Evolutionary conservation across 2,113 vertebrate species (phyloP), one percentile per base, ranked within the genome.

Genomic region (Hoplias malabaricus): DNA sequence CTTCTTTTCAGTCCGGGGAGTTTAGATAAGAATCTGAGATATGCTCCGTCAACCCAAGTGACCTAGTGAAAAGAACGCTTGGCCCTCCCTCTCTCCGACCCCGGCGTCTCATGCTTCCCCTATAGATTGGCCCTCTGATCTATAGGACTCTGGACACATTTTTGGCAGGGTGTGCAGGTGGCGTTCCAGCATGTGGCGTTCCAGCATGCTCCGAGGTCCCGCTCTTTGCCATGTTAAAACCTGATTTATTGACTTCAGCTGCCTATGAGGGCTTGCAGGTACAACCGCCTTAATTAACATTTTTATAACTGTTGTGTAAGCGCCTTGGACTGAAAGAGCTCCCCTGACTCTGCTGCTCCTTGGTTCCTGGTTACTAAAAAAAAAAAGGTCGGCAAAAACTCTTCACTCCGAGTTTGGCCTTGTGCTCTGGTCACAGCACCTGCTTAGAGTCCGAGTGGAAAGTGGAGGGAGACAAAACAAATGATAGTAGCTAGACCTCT

Each of bases 91-190:
- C 25, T 29, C 69, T 59, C 73, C 59, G 33, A 61, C 84, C 84
- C 75, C 81, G 62, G 82, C 78, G 77, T 79, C 84, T 87, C 59
- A 66, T 80, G 86, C 84, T 92, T 85, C 80, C 88, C 89, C 86
- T 88, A 31, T 85, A 50, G 42, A 50, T 70, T 80, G 75, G 84
- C 63, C 0, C 77, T 87, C 86, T 91, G 90, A 92, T 81, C 84
- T 94, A 89, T 90, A 90, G 89, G 89, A 84, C 88, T 89, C 85
- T 72, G 88, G 91, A 92, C 92, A 92, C 84, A 91, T 94, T 94
- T 95, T 95, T 96, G 94, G 95, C 93, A 94, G 83, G 13, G 69
- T 77, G n/a, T 85, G 43, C 36, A 80, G 90, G 88, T 89, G 91
- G 79, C 11, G 87, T 94, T 92, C 88, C 89, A 93, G 89, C 91